Conservation (phyloP, 2,888 invertebrate species). For the Amblyteles armatorius region DNA sequence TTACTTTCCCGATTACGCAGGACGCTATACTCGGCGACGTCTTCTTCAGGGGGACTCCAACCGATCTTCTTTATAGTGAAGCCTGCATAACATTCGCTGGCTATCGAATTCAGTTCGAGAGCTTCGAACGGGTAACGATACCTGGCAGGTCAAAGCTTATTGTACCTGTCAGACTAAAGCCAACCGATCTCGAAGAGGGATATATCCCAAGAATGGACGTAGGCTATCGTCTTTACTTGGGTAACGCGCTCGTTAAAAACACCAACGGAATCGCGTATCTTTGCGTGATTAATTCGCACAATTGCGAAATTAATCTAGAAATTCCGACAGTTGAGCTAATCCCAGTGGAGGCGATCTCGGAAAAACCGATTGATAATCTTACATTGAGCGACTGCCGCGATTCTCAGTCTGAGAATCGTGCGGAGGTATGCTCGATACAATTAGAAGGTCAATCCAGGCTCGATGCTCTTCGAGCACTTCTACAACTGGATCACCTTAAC, state of each 20-base stretch:
- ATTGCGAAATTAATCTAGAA: background rate
- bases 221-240: slow-evolving; percentile 28
- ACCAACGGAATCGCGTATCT: slow-evolving; percentile 20
- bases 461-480: background rate
- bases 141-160: slow-evolving; percentile 17
- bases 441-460: too few species aligned
- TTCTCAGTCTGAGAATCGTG: background rate
- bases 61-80: slow-evolving; percentile 28
- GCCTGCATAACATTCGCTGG: slow-evolving; percentile 28
- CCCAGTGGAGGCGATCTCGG: background rate
- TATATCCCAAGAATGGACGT: slow-evolving; percentile 17
- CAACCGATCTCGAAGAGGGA: slow-evolving; percentile 10
- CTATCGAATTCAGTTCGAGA: slow-evolving; percentile 34
- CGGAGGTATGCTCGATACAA: background rate
- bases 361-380: background rate
- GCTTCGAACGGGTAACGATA: slow-evolving; percentile 16
- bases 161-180: slow-evolving; percentile 4
- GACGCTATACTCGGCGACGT: slow-evolving; percentile 28
- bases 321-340: slow-evolving; percentile 23
- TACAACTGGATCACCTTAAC: background rate
- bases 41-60: slow-evolving; percentile 30
- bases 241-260: slow-evolving; percentile 31
- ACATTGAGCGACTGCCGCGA: background rate
- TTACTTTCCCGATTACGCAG: slow-evolving; percentile 25
- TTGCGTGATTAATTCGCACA: slow-evolving; percentile 13